These are phyloP conservation scores for Entomobrya proxima DNA, from an alignment of 2,888 invertebrate species.

Conservation along the genomic window DNA sequence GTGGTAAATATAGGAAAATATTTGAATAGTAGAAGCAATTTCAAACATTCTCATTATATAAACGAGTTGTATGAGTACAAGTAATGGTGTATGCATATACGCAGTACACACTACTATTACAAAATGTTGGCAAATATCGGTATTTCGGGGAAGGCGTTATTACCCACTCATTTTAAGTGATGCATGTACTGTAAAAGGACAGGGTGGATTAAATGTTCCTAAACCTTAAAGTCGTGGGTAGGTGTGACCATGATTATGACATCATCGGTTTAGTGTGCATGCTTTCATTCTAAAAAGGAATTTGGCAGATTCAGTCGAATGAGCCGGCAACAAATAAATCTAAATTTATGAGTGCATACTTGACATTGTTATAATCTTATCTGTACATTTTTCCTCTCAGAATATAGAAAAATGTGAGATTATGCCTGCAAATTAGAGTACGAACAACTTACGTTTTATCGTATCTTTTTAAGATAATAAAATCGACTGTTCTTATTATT, in stretches of 20 bases:
- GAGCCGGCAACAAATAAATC: constrained; percentile 5
- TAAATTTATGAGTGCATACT: neutral
- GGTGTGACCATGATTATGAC: constrained; percentile 55
- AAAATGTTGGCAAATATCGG: constrained; percentile 34
- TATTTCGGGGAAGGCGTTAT: constrained; percentile 53
- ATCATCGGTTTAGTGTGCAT: constrained; percentile 5
- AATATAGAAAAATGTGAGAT: neutral
- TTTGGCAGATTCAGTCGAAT: neutral
- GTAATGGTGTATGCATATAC: too few relatives aligned
- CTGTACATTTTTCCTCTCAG: neutral
- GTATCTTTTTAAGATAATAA: neutral
- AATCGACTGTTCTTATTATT: neutral
- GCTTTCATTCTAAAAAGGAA: constrained; percentile 52
- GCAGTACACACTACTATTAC: neutral
- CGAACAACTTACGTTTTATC: neutral
- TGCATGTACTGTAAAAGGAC: neutral
- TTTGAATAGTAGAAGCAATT: too few relatives aligned
- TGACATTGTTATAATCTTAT: neutral
- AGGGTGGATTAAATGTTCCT: neutral
- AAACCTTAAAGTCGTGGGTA: constrained; percentile 51
- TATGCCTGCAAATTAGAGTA: neutral
- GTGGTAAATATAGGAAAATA: neutral
- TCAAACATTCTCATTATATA: too few relatives aligned
- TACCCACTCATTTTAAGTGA: constrained; percentile 8
- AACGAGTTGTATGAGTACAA: too few relatives aligned